phyloP scores from a whole-genome alignment of 2,797 vertebrate genomes.

The Macropodus opercularis region DNA sequence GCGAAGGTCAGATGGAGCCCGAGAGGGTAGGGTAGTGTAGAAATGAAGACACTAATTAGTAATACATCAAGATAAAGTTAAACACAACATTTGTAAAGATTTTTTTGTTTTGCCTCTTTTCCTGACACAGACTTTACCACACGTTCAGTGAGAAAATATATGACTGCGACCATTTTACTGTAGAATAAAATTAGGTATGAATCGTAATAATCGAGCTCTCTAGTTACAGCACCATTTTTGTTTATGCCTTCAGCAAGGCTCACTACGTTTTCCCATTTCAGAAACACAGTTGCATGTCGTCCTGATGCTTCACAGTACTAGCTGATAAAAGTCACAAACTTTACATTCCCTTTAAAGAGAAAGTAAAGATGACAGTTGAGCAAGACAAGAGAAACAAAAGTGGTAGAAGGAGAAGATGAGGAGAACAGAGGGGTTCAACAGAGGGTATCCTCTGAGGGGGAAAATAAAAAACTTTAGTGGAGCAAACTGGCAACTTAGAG shows the following conservation, averaged over 20 bases:
- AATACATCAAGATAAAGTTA: not conserved
- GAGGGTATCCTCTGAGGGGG: conserved; percentile 7
- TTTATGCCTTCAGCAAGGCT: not conserved
- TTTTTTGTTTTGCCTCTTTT: no score
- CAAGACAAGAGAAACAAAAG: conserved; percentile 12
- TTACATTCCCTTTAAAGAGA: conserved; percentile 2
- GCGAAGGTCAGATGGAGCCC: not conserved
- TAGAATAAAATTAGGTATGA: no score
- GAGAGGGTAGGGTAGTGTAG: conserved; percentile 1
- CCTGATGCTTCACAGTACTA: no score
- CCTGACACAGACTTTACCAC: no score
- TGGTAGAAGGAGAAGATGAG: conserved; percentile 6
- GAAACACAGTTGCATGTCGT: not conserved
- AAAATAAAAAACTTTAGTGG: conserved; percentile 2
- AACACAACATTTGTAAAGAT: no score
- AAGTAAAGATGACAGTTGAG: conserved; percentile 30
- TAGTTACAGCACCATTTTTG: no score
- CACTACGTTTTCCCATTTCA: not conserved
- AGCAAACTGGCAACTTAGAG: conserved; percentile 17
- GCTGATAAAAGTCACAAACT: conserved; percentile 13
- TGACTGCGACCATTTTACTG: no score
- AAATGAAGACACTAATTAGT: not conserved
- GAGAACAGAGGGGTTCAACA: conserved; percentile 32
- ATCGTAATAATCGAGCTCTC: no score
- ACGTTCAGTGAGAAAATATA: no score